Evolutionary conservation across 2,888 invertebrate genomes (phyloP).

Genomic region (Lasioglossum villosulum): DNA sequence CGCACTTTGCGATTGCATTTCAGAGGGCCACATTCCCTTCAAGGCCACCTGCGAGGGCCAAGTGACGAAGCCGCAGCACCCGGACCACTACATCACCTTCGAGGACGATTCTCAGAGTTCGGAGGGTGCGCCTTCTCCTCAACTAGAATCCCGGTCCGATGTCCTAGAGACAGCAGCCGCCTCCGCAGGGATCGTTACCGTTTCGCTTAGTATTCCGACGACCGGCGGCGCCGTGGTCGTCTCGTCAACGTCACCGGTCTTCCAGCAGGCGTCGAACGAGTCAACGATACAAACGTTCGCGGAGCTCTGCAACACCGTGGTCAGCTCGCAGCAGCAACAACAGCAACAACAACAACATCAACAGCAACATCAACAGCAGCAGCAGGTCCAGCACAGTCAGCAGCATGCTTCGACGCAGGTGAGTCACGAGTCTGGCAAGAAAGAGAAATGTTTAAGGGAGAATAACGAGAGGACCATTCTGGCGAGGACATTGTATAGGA

Average conservation of each 20-base stretch:
- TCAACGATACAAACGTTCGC: slow-evolving; percentile 84
- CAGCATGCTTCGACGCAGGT: slow-evolving; percentile 81
- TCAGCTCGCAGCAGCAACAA: slow-evolving; percentile 77
- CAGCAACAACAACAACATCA: slow-evolving; percentile 68
- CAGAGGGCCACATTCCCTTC: slow-evolving; percentile 95
- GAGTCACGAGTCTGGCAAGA: slow-evolving; percentile 5
- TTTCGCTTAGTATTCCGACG: slow-evolving; percentile 88
- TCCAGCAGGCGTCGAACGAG: slow-evolving; percentile 81
- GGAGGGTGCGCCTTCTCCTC: slow-evolving; percentile 86
- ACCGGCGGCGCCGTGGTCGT: slow-evolving; percentile 85
- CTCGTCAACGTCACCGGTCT: slow-evolving; percentile 85
- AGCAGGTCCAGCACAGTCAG: slow-evolving; percentile 70
- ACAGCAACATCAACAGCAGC: slow-evolving; percentile 58
- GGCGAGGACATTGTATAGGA: neutral
- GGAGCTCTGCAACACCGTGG: slow-evolving; percentile 87
- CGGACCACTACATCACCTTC: slow-evolving; percentile 93
- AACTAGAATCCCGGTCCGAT: slow-evolving; percentile 84
- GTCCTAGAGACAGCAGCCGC: slow-evolving; percentile 88
- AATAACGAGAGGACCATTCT: slow-evolving; percentile 4
- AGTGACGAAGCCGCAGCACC: slow-evolving; percentile 93
- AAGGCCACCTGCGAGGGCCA: slow-evolving; percentile 96
- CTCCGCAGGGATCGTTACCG: slow-evolving; percentile 89
- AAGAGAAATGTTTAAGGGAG: neutral
- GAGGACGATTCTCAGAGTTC: slow-evolving; percentile 96
- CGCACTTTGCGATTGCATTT: neutral